Base-by-base conservation (phyloP, 2,797 vertebrate genomes). In the Typhlichthys subterraneus region DNA sequence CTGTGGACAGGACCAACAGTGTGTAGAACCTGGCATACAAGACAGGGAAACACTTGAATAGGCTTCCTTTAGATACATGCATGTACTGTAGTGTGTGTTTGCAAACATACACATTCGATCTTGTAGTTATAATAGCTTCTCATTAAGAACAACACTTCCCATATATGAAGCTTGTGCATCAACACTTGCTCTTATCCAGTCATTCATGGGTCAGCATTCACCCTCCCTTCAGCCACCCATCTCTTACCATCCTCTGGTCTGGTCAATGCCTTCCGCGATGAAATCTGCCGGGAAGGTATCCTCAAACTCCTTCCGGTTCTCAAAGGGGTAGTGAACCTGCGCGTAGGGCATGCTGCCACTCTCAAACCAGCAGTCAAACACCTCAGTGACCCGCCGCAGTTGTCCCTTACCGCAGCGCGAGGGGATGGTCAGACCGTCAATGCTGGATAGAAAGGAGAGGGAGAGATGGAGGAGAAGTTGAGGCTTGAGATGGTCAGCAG, bases 301-400 rank as follows among this genome's bases (percentile, higher is more conserved):
- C 72, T 99, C 96, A 67, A 99, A 96, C 57, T 97, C 95, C 71
- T 85, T 94, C 64, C 63, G 92, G 86, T 94, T 97, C 81, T 98
- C 91, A 17, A 99, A 99, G 0, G 97, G 98, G 79, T 98, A 99
- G 88, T 99, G 98, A 45, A 87, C 95, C 78, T 99, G 98, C 1
- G 97, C 97, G 0, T 98, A 99, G 12, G 98, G 98, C 97, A 99
- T 99, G 89, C 96, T 98, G 72, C 98, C 97, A 0, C 97, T 98
- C 91, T 99, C 97, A 1, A 99, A 99, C 97, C 97, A 99, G 89
- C 98, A 99, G 89, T 99, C 97, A 4, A 99, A 99, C 47, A 99
- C 97, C 77, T 99, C 97, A 0, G 91, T 79, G 65, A 99, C 58
- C 1, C 97, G 90, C 33, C 56, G 93, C 73, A 99, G 88, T 0